Evolutionary conservation across 2,797 vertebrate genomes (phyloP).

Genomic region (Smutsia gigantea): DNA sequence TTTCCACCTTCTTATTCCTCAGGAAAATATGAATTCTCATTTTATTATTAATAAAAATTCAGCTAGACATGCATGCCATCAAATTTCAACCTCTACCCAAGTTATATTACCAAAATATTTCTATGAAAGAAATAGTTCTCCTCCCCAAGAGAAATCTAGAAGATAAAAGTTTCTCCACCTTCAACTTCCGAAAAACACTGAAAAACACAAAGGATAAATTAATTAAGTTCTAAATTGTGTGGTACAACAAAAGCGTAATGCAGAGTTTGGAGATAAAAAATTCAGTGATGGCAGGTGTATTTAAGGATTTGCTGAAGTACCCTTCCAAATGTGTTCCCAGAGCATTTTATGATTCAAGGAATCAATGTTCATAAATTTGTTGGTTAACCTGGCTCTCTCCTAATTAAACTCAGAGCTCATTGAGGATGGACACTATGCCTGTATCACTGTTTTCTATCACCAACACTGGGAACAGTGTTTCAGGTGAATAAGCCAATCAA

Average conservation of each 20-base stretch:
- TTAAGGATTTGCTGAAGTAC: neutral
- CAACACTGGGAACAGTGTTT: neutral
- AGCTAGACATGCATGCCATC: neutral
- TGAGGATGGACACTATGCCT: neutral
- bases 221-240: neutral
- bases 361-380: neutral
- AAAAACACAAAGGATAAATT: neutral
- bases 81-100: neutral
- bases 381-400: neutral
- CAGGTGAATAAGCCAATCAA: neutral
- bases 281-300: too few relatives aligned
- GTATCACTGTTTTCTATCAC: neutral
- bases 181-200: neutral
- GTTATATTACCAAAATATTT: neutral
- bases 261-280: neutral
- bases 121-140: neutral
- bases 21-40: neutral
- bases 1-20: neutral
- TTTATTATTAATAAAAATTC: neutral
- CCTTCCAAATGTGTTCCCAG: neutral
- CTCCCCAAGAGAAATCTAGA: neutral
- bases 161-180: neutral
- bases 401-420: neutral
- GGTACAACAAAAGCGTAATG: neutral
- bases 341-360: neutral